Evolutionary conservation across 2,888 invertebrate species (phyloP), one percentile per base, ranked within the genome.

Genomic region (Synanthedon vespiformis): DNA sequence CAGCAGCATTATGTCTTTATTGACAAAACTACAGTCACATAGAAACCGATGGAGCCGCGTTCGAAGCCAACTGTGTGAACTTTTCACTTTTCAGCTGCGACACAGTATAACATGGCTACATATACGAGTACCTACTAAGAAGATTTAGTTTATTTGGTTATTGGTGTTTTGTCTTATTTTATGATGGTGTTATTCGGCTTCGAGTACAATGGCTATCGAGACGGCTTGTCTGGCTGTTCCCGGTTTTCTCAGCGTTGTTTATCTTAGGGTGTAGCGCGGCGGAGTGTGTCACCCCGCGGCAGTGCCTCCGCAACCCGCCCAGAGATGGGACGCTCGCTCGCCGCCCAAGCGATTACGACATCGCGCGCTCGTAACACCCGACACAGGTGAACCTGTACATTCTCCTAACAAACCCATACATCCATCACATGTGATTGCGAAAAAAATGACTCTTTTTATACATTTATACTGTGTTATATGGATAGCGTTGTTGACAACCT

Each of bases 201-300:
- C 67, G 68, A 72, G 72, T 71, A 74, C 74, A 77, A 77, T 77
- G 75, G 77, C 72, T 71, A 79, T 78, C 80, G 85, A 85, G 87
- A 87, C 87, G 84, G 84, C 81, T 80, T 86, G 87, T 87, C 87
- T 85, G 80, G 77, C 69, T 70, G 79, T 80, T 76, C 78, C 80
- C 78, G 75, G 80, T 79, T 79, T 77, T 78, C 80, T 82, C 83
- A 70, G 76, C 77, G 77, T 81, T 86, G 86, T 86, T 87, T 86
- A 85, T 85, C 81, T 76, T 70, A 67, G 80, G 78, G 80, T 75
- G 74, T 72, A 70, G 74, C 62, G 77, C 74, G 51, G 51, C 51
- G 56, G 53, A 40, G 70, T 71, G 69, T 65, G 69, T 65, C 74
- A 72, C 75, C 77, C 74, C 77, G 80, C 83, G 82, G 77, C 80